Percentiles rank a stretch among this genome's conserved stretches.
phyloP scores from a whole-genome alignment of 2,113 vertebrate genomes.

The Gallinago jamesoni region DNA sequence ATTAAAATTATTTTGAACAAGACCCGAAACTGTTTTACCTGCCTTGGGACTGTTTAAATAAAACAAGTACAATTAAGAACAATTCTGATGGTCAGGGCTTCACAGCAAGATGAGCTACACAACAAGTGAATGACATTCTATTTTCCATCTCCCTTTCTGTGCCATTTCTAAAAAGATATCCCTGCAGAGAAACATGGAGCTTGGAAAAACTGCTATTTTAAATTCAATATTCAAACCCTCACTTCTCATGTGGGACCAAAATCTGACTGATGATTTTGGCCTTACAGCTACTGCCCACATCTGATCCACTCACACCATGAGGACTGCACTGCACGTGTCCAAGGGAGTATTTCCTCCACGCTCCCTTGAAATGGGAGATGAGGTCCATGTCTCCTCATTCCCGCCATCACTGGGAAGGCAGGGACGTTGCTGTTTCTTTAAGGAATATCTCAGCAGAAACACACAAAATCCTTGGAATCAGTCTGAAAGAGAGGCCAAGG shows the following conservation, averaged over 20 bases:
- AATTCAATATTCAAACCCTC: not conserved
- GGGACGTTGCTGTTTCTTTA: conserved; percentile 45
- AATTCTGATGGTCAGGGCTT: not conserved
- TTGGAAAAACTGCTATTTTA: not conserved
- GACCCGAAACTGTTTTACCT: not conserved
- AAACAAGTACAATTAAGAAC: not conserved
- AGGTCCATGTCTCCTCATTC: not conserved
- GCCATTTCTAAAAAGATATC: not conserved
- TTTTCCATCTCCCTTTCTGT: not conserved
- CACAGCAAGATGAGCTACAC: not conserved
- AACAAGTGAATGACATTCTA: not conserved
- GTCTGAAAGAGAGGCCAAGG: conserved; percentile 92
- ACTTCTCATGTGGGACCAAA: not conserved
- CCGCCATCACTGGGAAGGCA: not conserved
- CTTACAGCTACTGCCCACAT: not conserved
- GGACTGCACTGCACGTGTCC: not conserved
- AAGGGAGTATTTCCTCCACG: not conserved
- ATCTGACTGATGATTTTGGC: not conserved
- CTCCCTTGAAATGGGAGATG: not conserved
- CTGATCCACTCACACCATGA: not conserved
- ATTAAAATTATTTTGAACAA: not conserved
- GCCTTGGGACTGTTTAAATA: not conserved
- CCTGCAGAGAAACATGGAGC: not conserved
- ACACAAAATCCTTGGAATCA: conserved; percentile 72
- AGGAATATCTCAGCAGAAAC: conserved; percentile 37